These are phyloP conservation scores for Agelaius phoeniceus DNA, from an alignment of 2,113 vertebrate species.

Conservation along the genomic window DNA sequence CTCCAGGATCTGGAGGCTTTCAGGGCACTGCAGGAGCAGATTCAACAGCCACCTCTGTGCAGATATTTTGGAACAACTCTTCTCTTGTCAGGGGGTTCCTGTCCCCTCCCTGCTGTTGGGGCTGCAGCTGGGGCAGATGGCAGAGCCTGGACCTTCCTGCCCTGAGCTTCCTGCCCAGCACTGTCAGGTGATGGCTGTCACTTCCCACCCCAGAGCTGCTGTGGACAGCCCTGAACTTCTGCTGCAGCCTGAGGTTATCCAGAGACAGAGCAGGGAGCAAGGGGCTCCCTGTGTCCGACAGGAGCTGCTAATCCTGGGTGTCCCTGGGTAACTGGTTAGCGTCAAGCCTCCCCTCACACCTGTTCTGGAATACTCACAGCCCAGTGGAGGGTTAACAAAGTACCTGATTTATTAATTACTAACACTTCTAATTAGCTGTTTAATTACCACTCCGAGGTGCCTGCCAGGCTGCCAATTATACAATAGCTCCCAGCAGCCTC, in stretches of 20 bases:
- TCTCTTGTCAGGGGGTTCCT: neutral
- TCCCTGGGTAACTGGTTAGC: neutral
- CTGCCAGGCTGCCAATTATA: neutral
- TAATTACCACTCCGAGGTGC: neutral
- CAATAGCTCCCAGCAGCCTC: neutral
- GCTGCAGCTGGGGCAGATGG: neutral
- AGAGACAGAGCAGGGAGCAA: neutral
- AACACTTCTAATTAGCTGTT: neutral
- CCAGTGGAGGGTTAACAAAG: neutral
- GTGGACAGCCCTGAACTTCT: neutral
- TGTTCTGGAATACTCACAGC: accelerated
- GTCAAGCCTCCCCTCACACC: neutral
- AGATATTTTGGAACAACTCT: neutral
- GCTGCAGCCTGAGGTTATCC: neutral
- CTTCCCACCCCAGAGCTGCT: neutral
- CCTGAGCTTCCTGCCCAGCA: neutral
- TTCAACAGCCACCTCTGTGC: neutral
- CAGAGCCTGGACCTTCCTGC: neutral
- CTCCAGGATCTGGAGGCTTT: neutral
- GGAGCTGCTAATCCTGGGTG: neutral
- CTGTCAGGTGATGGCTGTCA: neutral
- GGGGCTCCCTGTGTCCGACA: too few relatives aligned
- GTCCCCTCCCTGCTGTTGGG: neutral
- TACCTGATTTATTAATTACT: neutral
- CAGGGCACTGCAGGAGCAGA: neutral